Evolutionary conservation across 2,888 invertebrate genomes (phyloP), one percentile per base, ranked within the genome.

Genomic region (Sinohyriopsis cumingii): DNA sequence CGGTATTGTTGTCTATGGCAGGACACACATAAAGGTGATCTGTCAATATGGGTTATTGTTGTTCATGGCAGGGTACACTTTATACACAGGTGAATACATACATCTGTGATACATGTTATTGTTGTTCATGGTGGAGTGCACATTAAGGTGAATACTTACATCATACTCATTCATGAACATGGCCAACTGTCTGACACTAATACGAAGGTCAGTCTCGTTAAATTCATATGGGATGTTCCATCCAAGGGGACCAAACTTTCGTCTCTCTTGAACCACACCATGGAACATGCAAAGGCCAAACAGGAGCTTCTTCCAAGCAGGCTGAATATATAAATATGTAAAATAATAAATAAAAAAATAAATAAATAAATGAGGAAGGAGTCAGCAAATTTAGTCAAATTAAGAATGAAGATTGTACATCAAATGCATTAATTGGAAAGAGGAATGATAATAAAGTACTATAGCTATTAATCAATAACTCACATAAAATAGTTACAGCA

Each of bases 191-290:
- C 87, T 85, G 5, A 90, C 90, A 68, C 90, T 90, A 70, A 91
- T 91, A 60, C 91, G 83, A 19, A 91, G 82, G 83, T 91, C 91
- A 19, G 91, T 91, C 76, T 91, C 91, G 70, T 91, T 91, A 82
- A 91, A 91, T 82, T 91, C 91, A 77, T 91, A 91, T 1, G 91
- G 90, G 64, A 90, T 91, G 81, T 91, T 91, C 90, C 91, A 91
- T 33, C 91, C 91, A n/a, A 91, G 83, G 7, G 91, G 89, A 18
- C 91, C 91, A 82, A 91, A 91, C 78, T 91, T 90, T 57, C 91
- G 83, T 59, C 91, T 81, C 82, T 91, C 91, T 77, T 91, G 91
- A 19, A 91, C 86, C 54, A 91, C 84, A 3, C 91, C 91, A 76
- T 91, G 91, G 89, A 91, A 91, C 86, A 91, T 91, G 76, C 91